Percentiles rank a stretch among this genome's conserved stretches.
phyloP scores from a whole-genome alignment of 2,888 invertebrate genomes.

The Trichopoda pennipes region DNA sequence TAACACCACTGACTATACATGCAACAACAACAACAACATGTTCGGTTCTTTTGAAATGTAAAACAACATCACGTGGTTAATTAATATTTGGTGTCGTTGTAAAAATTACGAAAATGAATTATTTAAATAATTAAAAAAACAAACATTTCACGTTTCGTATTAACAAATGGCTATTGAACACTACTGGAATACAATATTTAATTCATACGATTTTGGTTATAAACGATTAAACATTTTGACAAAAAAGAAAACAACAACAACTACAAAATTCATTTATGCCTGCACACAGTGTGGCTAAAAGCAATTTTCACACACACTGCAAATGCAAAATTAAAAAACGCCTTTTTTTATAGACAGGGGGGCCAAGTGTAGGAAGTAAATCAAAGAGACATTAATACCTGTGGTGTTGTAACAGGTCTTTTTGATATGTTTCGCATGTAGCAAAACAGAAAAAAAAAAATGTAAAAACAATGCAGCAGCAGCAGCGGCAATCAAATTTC shows the following conservation, averaged over 20 bases:
- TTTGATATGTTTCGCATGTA: background rate
- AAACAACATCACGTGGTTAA: too few relatives aligned
- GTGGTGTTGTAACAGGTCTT: conserved; percentile 51
- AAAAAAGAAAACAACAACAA: too few relatives aligned
- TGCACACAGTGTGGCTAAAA: conserved; percentile 22
- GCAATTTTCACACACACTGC: conserved; percentile 32
- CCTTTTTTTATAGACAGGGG: conserved; percentile 8
- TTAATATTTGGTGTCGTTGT: background rate
- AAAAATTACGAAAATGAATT: conserved; percentile 43
- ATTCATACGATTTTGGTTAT: conserved; percentile 19
- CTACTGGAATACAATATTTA: conserved; percentile 39
- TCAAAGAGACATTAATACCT: conserved; percentile 58
- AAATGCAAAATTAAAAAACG: conserved; percentile 18
- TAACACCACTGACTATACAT: too few relatives aligned
- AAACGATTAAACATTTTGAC: background rate
- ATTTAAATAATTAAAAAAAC: conserved; percentile 44
- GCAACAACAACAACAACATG: too few relatives aligned
- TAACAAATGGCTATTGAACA: conserved; percentile 48
- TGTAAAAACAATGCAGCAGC: conserved; percentile 18
- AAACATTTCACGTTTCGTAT: conserved; percentile 51
- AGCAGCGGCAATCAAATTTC: conserved; percentile 46
- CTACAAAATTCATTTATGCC: conserved; percentile 11
- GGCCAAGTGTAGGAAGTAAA: conserved; percentile 37
- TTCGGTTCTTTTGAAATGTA: too few relatives aligned
- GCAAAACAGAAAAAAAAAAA: conserved; percentile 17